Evolutionary conservation across 1,140 invertebrate species (phyloP).

Genomic region (Drosophila parvula): DNA sequence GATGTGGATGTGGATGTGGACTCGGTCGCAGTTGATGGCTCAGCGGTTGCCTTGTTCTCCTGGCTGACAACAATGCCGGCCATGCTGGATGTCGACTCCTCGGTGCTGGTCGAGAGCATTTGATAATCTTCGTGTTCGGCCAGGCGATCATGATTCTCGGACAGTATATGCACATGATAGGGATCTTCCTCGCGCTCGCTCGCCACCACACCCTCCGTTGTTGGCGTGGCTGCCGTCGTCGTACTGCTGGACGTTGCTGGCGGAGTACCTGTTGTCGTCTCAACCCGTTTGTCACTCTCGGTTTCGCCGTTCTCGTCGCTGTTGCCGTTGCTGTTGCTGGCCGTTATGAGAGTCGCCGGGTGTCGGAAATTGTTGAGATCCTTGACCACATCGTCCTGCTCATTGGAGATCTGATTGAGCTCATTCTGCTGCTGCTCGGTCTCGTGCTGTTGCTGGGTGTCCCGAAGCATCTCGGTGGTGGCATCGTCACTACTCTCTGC

Average conservation of each 20-base stretch:
- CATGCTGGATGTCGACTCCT: conserved; percentile 51
- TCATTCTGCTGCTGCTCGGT: conserved; percentile 58
- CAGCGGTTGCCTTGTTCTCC: conserved; percentile 72
- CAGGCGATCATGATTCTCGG: conserved; percentile 82
- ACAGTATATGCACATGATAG: conserved; percentile 82
- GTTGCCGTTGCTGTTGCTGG: conserved; percentile 77
- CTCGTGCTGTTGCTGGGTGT: conserved; percentile 29
- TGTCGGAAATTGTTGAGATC: conserved; percentile 82
- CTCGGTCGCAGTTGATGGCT: conserved; percentile 50
- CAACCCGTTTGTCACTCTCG: conserved; percentile 68
- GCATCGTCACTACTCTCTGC: conserved; percentile 57
- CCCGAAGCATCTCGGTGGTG: conserved; percentile 62
- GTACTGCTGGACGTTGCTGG: conserved; percentile 35
- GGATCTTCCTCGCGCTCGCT: conserved; percentile 76
- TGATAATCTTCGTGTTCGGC: conserved; percentile 83
- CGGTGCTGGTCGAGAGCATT: conserved; percentile 79
- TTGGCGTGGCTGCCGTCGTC: conserved; percentile 24
- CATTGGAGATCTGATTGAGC: conserved; percentile 75
- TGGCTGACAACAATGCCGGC: conserved; percentile 69
- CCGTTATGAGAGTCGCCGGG: conserved; percentile 80
- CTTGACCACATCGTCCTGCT: conserved; percentile 74
- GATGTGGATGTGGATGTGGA: conserved; percentile 29
- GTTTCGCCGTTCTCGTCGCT: conserved; percentile 72
- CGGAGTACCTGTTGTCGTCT: conserved; percentile 33
- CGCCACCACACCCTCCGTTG: conserved; percentile 28